phyloP scores from a whole-genome alignment of 30 jellyfish, hydroid and myxozoan genomes.

The Turritopsis dohrnii region DNA sequence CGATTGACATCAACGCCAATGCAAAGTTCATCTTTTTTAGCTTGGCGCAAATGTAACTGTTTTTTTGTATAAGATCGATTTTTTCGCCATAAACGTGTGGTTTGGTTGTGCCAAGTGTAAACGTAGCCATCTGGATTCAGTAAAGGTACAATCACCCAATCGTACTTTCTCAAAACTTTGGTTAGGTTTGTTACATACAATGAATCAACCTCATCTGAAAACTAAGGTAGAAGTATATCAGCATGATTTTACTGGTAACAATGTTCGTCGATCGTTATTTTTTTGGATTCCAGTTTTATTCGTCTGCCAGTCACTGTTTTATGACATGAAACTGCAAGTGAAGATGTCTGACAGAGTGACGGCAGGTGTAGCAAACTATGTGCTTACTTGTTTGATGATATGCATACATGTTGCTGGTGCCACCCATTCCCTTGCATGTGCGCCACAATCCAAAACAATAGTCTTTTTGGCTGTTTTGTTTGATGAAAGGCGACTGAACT shows the following conservation, averaged over 20 bases:
- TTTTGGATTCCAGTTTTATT: too few relatives aligned
- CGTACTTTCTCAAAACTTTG: background rate
- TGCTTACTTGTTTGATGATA: slow-evolving; percentile 26
- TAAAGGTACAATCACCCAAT: slow-evolving; percentile 43
- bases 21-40: slow-evolving; percentile 29
- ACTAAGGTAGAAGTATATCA: background rate
- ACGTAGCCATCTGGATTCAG: slow-evolving; percentile 54
- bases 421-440: slow-evolving; percentile 56
- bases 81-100: slow-evolving; percentile 41
- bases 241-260: too few relatives aligned
- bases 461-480: slow-evolving; percentile 5
- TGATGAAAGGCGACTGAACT: background rate
- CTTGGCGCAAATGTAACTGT: background rate
- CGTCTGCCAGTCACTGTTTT: too few relatives aligned
- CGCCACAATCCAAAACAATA: slow-evolving; percentile 52
- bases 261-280: too few relatives aligned
- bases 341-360: too few relatives aligned
- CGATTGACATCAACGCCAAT: slow-evolving; percentile 54
- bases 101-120: slow-evolving; percentile 31
- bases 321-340: too few relatives aligned
- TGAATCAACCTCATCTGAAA: background rate
- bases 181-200: background rate
- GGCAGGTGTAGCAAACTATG: background rate
- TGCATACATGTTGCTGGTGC: slow-evolving; percentile 45
- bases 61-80: slow-evolving; percentile 34